These are phyloP conservation scores for Oreochromis grahami DNA, from an alignment of 2,797 vertebrate genomes.

Conservation along the genomic window DNA sequence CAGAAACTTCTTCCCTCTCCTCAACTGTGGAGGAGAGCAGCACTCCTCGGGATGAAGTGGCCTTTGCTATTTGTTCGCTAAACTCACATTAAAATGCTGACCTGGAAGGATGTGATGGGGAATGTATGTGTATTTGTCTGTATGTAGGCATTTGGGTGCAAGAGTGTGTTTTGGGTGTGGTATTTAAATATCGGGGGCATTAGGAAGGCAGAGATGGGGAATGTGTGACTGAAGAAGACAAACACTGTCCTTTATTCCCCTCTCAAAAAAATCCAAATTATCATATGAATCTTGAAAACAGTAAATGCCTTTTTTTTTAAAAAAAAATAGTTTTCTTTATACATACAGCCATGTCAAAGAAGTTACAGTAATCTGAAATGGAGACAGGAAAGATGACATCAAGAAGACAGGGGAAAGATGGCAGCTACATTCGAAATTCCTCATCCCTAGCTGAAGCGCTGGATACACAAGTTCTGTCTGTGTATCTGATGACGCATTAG, in stretches of 20 bases:
- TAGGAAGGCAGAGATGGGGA: slow-evolving; percentile 32
- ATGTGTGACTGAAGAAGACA: neutral
- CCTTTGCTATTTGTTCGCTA: slow-evolving; percentile 63
- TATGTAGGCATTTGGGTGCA: slow-evolving; percentile 27
- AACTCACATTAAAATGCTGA: slow-evolving; percentile 64
- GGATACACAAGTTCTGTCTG: slow-evolving; percentile 45
- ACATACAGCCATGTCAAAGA: neutral
- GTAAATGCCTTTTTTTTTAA: neutral
- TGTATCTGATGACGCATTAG: slow-evolving; percentile 48
- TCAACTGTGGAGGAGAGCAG: slow-evolving; percentile 20
- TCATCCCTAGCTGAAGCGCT: slow-evolving; percentile 50
- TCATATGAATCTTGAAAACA: neutral
- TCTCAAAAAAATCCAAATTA: neutral
- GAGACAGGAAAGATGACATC: slow-evolving; percentile 36
- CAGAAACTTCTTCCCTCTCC: slow-evolving; percentile 45
- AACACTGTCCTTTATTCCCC: neutral
- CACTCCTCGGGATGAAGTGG: slow-evolving; percentile 40
- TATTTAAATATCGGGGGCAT: slow-evolving; percentile 52
- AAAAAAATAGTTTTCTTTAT: neutral
- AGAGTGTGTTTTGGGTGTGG: slow-evolving; percentile 49
- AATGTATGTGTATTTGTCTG: slow-evolving; percentile 6
- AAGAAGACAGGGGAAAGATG: slow-evolving; percentile 57
- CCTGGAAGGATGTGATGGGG: slow-evolving; percentile 26
- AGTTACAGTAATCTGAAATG: slow-evolving; percentile 3
- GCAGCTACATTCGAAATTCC: slow-evolving; percentile 67